Evolutionary conservation across 1,140 invertebrate species (phyloP).

Genomic region (Drosophila bocqueti): DNA sequence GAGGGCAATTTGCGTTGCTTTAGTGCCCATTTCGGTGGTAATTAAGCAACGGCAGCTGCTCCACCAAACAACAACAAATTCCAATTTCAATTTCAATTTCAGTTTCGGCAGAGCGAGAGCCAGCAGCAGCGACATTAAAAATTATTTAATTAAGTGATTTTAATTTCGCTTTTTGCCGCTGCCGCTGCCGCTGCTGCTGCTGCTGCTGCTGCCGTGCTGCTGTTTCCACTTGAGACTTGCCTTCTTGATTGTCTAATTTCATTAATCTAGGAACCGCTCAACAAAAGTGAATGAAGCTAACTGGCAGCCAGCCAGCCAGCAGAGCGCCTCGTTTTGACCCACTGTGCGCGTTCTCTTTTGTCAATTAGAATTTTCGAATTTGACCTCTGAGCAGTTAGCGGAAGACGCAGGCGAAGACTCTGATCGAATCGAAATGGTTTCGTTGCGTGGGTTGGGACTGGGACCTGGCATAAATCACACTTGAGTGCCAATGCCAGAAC

Average conservation of each 20-base stretch:
- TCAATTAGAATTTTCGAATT: slow-evolving; percentile 77
- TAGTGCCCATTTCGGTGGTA: slow-evolving; percentile 60
- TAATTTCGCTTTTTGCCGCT: slow-evolving; percentile 59
- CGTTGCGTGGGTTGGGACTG: slow-evolving; percentile 65
- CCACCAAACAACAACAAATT: slow-evolving; percentile 21
- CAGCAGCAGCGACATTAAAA: slow-evolving; percentile 64
- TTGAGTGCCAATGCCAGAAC: slow-evolving; percentile 57
- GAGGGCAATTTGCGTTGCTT: slow-evolving; percentile 21
- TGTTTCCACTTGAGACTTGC: slow-evolving; percentile 49
- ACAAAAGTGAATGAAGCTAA: slow-evolving; percentile 57
- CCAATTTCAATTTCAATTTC: slow-evolving; percentile 28
- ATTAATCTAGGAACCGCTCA: slow-evolving; percentile 66
- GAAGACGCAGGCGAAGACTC: not conserved
- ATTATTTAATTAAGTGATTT: slow-evolving; percentile 83
- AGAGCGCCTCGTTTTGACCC: slow-evolving; percentile 47
- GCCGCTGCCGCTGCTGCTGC: not conserved
- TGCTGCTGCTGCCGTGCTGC: not conserved
- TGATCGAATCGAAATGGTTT: slow-evolving; percentile 39
- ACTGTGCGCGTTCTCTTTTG: slow-evolving; percentile 52
- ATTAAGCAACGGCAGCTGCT: slow-evolving; percentile 74
- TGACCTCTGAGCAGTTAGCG: slow-evolving; percentile 54
- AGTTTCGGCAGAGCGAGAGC: slow-evolving; percentile 1
- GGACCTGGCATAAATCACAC: slow-evolving; percentile 72
- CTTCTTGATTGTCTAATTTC: slow-evolving; percentile 78
- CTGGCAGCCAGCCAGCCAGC: slow-evolving; percentile 61